Conservation (phyloP, 2,113 vertebrate species). For the Forbesichthys papilliferus region DNA sequence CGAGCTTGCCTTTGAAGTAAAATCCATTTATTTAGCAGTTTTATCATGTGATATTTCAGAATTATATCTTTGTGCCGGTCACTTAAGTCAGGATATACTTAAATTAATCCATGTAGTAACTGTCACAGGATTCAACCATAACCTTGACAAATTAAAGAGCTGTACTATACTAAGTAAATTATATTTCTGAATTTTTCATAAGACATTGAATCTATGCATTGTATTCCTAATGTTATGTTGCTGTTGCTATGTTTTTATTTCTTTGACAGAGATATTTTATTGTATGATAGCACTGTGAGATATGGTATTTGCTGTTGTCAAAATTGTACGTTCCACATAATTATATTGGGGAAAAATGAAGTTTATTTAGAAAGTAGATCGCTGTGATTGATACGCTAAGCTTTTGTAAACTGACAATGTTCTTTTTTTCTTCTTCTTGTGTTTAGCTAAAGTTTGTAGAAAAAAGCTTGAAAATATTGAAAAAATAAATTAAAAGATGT, state of each 20-base stretch:
- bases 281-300: slow-evolving; percentile 94
- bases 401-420: slow-evolving; percentile 89
- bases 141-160: slow-evolving; percentile 55
- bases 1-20: slow-evolving; percentile 67
- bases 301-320: slow-evolving; percentile 83
- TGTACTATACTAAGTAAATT: slow-evolving; percentile 78
- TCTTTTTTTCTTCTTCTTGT: slow-evolving; percentile 69
- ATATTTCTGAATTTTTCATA: slow-evolving; percentile 87
- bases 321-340: slow-evolving; percentile 87
- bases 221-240: slow-evolving; percentile 83
- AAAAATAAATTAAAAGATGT: slow-evolving; percentile 59
- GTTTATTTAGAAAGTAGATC: slow-evolving; percentile 88
- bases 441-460: slow-evolving; percentile 82
- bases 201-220: slow-evolving; percentile 91
- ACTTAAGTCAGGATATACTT: slow-evolving; percentile 70
- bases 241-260: slow-evolving; percentile 67
- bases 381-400: slow-evolving; percentile 85
- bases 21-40: slow-evolving; percentile 63
- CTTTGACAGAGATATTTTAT: slow-evolving; percentile 88
- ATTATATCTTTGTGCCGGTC: slow-evolving; percentile 72
- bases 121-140: slow-evolving; percentile 61
- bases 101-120: slow-evolving; percentile 62
- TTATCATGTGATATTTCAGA: slow-evolving; percentile 63
- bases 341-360: slow-evolving; percentile 79
- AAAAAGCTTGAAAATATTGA: slow-evolving; percentile 66